Evolutionary conservation across 2,888 invertebrate species (phyloP), one percentile per base, ranked within the genome.

Genomic region (Eupithecia centaureata): DNA sequence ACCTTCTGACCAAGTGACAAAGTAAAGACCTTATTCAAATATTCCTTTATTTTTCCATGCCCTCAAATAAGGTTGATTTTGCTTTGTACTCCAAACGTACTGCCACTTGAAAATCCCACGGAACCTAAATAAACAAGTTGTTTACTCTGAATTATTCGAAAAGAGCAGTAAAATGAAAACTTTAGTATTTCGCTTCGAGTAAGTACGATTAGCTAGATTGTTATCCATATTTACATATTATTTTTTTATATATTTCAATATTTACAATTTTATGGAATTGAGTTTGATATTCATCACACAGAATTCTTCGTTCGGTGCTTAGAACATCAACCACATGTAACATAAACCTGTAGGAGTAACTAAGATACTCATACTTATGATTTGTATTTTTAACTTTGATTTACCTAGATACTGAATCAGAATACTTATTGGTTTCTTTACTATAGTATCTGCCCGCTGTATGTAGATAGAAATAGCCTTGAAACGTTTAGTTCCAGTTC

Each of bases 81-180:
- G 32, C 62, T 57, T 56, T 33, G 60, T 28, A 35, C 27, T 47
- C 33, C 35, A 33, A 62, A n/a, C 57, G 61, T 42, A 42, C 57
- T 60, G 32, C 51, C 56, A 61, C 33, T 57, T 66, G 25, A 66
- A 66, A 47, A 51, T 57, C 59, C 66, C 63, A 68, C 69, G 60
- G 51, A 61, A 65, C 75, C 75, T 75, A 72, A 75, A 71, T 64
- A 73, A 75, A 75, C 73, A 75, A 72, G 63, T 72, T 75, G 73
- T 75, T 73, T 75, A 64, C 72, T 35, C 63, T 67, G 72, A 73
- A 75, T 75, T 72, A 75, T 75, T 75, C 70, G 71, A 74, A 75
- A 75, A 75, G 73, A 75, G 73, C 75, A 70, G 71, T 75, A 68
- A 67, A 72, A 75, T 75, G 73, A 70, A 73, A 74, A 73, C 73